Percentiles rank a stretch among this genome's conserved stretches.
Conservation (phyloP, 2,797 vertebrate genomes). For the Scomberomorus guttatus region DNA sequence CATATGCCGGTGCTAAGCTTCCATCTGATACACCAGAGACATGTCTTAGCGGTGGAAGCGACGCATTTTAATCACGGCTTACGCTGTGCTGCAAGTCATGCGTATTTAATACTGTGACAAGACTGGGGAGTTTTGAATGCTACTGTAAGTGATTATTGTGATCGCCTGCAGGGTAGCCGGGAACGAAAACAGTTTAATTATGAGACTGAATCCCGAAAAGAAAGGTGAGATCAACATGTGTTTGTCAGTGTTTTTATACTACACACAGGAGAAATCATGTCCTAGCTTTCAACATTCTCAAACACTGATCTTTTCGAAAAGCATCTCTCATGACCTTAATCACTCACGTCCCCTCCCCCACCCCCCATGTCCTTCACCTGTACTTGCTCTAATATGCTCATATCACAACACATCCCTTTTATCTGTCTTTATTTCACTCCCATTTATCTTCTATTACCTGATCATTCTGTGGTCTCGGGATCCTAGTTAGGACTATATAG, state of each 20-base stretch:
- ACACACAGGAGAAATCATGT: background rate
- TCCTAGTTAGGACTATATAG: background rate
- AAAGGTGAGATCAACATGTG: constrained; percentile 26
- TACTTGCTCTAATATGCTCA: constrained; percentile 6
- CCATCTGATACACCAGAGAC: constrained; percentile 75
- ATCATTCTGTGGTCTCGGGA: background rate
- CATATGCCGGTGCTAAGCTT: constrained; percentile 75
- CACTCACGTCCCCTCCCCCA: background rate
- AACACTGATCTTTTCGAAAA: background rate
- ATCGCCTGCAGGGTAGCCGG: constrained; percentile 12
- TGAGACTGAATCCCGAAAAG: constrained; percentile 17
- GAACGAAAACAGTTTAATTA: background rate
- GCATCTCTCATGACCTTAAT: constrained; percentile 3
- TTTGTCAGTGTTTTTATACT: constrained; percentile 1
- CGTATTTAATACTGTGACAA: constrained; percentile 59
- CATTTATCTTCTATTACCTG: background rate
- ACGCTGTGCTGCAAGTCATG: constrained; percentile 37
- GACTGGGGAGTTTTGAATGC: constrained; percentile 35
- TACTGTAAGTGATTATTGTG: constrained; percentile 38
- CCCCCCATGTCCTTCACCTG: background rate
- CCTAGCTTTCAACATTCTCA: constrained; percentile 3
- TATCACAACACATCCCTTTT: constrained; percentile 2
- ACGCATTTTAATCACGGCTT: constrained; percentile 68
- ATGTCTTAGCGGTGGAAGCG: constrained; percentile 52
- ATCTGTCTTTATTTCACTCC: background rate